These are phyloP conservation scores for Drosophila pseudotalamancana DNA, from an alignment of 2,888 invertebrate genomes.

Conservation along the genomic window DNA sequence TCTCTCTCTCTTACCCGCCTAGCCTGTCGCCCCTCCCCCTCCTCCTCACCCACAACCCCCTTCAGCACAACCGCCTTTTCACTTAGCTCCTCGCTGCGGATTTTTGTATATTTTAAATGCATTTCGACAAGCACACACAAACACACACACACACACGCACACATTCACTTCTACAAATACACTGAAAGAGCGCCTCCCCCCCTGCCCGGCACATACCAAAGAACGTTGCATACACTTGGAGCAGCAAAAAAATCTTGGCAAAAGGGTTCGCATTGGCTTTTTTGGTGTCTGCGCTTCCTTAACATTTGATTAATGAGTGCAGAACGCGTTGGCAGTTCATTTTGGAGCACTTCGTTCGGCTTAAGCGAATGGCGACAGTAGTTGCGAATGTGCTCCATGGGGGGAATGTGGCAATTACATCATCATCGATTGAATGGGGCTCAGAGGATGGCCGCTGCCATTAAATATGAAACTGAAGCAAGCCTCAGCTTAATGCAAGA, in stretches of 20 bases:
- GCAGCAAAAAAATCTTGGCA: constrained; percentile 58
- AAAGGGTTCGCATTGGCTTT: constrained; percentile 39
- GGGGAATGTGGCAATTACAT: constrained; percentile 44
- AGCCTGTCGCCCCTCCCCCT: neutral
- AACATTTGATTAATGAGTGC: constrained; percentile 79
- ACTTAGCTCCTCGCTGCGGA: constrained; percentile 67
- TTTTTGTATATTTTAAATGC: constrained; percentile 78
- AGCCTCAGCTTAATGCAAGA: neutral
- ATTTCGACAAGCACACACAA: constrained; percentile 66
- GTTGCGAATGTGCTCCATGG: constrained; percentile 39
- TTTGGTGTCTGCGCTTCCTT: constrained; percentile 60
- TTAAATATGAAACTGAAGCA: constrained; percentile 16
- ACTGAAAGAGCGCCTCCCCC: neutral
- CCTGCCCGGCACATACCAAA: constrained; percentile 16
- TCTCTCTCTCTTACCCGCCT: constrained; percentile 6
- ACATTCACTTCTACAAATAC: constrained; percentile 1
- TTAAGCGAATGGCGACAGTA: constrained; percentile 27
- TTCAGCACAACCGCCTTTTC: constrained; percentile 59
- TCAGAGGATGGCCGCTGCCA: constrained; percentile 7
- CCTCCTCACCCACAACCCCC: too few relatives aligned
- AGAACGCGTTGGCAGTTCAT: constrained; percentile 67
- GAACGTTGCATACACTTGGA: constrained; percentile 54
- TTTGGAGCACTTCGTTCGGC: constrained; percentile 47
- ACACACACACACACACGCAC: constrained; percentile 21
- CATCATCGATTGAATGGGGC: constrained; percentile 44